Evolutionary conservation across 1,140 invertebrate species (phyloP).

Genomic region (Doryteuthis pealeii): DNA sequence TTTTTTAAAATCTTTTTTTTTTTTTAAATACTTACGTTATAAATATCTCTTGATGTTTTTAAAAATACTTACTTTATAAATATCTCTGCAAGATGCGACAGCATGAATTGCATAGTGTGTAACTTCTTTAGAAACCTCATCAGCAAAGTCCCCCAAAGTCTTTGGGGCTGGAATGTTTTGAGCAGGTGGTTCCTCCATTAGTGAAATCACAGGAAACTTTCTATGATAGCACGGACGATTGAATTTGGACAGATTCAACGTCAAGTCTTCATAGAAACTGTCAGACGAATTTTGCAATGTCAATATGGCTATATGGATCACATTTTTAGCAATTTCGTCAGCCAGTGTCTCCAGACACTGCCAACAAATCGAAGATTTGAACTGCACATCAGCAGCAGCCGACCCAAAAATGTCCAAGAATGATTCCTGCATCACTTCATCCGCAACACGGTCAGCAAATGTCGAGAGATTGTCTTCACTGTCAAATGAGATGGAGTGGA

Average conservation of each 20-base stretch:
- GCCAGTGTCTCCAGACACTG: conserved; percentile 31
- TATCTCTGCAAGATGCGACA: not conserved
- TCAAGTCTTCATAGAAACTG: not conserved
- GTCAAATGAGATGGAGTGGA: conserved; percentile 15
- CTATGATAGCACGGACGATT: not conserved
- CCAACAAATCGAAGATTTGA: not conserved
- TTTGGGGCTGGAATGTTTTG: conserved; percentile 1
- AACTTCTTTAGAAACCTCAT: not conserved
- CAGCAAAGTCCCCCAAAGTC: not conserved
- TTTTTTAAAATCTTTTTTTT: too few species aligned
- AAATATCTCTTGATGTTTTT: too few species aligned
- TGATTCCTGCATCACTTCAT: conserved; percentile 32
- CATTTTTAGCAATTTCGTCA: conserved; percentile 23
- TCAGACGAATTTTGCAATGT: conserved; percentile 22
- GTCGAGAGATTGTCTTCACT: conserved; percentile 27
- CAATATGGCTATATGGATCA: conserved; percentile 26
- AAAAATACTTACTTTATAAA: conserved; percentile 4
- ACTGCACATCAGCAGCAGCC: not conserved
- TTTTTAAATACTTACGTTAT: too few species aligned
- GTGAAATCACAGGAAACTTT: conserved; percentile 1
- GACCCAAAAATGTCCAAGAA: conserved; percentile 20
- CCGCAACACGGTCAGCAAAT: conserved; percentile 36
- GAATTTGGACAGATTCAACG: not conserved
- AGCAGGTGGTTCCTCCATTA: not conserved
- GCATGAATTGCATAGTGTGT: not conserved